phyloP scores from a whole-genome alignment of 2,888 invertebrate genomes.

The Trachelus stipa region DNA sequence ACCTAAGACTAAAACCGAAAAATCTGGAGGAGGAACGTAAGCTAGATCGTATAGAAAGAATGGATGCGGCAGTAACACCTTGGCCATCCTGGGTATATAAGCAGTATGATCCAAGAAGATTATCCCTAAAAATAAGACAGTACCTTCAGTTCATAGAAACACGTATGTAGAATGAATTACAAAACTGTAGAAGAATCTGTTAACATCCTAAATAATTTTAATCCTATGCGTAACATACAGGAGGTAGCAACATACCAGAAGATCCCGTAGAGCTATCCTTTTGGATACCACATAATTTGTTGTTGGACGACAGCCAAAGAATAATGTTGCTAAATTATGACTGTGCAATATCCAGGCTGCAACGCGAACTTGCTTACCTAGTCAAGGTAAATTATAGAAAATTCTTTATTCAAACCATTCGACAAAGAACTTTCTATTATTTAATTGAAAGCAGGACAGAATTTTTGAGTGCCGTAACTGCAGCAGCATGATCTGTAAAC shows the following conservation, averaged over 20 bases:
- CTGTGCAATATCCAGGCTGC: conserved; percentile 76
- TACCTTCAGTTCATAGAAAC: conserved; percentile 54
- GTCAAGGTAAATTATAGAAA: conserved; percentile 59
- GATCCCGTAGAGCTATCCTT: conserved; percentile 80
- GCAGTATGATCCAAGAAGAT: conserved; percentile 71
- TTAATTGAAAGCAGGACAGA: conserved; percentile 36
- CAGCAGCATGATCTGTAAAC: conserved; percentile 70
- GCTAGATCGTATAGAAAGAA: conserved; percentile 52
- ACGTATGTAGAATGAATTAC: conserved; percentile 38
- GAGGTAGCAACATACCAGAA: conserved; percentile 70
- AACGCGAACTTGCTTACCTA: conserved; percentile 70
- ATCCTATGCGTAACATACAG: conserved; percentile 36
- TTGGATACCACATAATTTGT: conserved; percentile 84
- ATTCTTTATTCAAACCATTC: conserved; percentile 17
- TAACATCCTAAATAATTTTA: background rate
- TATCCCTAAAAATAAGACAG: conserved; percentile 63
- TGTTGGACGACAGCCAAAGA: conserved; percentile 75
- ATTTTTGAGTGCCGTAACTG: conserved; percentile 69
- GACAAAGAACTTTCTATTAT: conserved; percentile 25
- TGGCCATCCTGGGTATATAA: conserved; percentile 78
- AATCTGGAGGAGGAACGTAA: conserved; percentile 40
- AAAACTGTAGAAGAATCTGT: background rate
- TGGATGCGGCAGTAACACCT: conserved; percentile 70
- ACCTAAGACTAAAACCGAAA: conserved; percentile 40
- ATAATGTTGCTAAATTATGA: conserved; percentile 75